Percentiles rank a stretch among this genome's conserved stretches.
Evolutionary conservation across 2,113 vertebrate species (phyloP).

Genomic region (Capra hircus): DNA sequence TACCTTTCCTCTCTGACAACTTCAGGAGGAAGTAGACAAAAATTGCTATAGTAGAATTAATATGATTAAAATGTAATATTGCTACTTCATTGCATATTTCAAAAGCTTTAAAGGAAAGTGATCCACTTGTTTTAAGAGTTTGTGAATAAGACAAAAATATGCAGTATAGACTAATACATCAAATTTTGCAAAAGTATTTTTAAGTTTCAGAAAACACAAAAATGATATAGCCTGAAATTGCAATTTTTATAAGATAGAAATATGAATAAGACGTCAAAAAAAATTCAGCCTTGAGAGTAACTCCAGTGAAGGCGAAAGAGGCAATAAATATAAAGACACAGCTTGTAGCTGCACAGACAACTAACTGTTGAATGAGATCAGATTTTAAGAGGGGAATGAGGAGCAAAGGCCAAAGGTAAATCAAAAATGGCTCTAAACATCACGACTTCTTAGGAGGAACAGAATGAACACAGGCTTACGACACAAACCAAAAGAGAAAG

Average conservation of each 20-base stretch:
- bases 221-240: background rate
- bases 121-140: background rate
- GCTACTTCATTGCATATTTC: background rate
- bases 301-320: background rate
- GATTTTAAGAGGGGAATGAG: background rate
- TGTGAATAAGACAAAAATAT: background rate
- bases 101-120: background rate
- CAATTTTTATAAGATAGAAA: background rate
- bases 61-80: background rate
- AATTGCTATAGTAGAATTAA: background rate
- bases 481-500: background rate
- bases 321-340: background rate
- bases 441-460: background rate
- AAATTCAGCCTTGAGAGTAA: background rate
- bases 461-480: background rate
- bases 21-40: background rate
- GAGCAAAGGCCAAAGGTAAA: background rate
- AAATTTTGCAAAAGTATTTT: background rate
- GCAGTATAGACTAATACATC: background rate
- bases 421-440: background rate
- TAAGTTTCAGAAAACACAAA: background rate
- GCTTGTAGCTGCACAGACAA: background rate
- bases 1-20: background rate
- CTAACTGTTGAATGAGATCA: background rate
- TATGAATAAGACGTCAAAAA: background rate